Conservation (phyloP, 1,140 invertebrate genomes). For the Brachionus plicatilis region DNA sequence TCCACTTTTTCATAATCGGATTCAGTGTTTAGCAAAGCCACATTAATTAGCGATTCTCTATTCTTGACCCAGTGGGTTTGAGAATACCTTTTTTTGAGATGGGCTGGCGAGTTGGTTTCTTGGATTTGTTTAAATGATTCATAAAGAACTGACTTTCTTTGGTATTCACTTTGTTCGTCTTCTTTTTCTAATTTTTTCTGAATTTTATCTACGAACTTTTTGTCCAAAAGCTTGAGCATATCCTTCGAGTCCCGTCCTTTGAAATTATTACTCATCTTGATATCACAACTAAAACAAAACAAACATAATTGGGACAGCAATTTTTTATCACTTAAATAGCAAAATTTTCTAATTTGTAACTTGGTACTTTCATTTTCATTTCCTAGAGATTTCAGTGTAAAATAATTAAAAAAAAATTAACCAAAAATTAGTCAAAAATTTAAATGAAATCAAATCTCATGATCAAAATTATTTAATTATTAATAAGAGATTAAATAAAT, state of each 20-base stretch:
- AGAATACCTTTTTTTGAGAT: not conserved
- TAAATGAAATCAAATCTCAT: too few species aligned
- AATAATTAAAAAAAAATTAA: too few species aligned
- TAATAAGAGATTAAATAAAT: too few species aligned
- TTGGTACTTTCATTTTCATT: not conserved
- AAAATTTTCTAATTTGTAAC: not conserved
- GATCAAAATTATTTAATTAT: not conserved
- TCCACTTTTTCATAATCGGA: not conserved
- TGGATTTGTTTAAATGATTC: not conserved
- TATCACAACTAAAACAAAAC: not conserved
- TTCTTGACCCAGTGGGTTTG: not conserved
- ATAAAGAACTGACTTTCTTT: not conserved
- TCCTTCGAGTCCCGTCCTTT: not conserved
- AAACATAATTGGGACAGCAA: not conserved
- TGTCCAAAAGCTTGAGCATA: not conserved
- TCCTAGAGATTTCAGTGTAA: too few species aligned
- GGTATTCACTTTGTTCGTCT: not conserved
- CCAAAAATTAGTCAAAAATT: too few species aligned
- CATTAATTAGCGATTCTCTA: not conserved
- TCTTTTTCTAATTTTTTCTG: not conserved
- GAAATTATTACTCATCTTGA: not conserved
- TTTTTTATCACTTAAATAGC: not conserved
- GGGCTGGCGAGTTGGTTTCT: not conserved
- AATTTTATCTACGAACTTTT: not conserved
- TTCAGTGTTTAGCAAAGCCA: not conserved